phyloP scores from a whole-genome alignment of 2,797 vertebrate genomes.

The Natrix natrix region DNA sequence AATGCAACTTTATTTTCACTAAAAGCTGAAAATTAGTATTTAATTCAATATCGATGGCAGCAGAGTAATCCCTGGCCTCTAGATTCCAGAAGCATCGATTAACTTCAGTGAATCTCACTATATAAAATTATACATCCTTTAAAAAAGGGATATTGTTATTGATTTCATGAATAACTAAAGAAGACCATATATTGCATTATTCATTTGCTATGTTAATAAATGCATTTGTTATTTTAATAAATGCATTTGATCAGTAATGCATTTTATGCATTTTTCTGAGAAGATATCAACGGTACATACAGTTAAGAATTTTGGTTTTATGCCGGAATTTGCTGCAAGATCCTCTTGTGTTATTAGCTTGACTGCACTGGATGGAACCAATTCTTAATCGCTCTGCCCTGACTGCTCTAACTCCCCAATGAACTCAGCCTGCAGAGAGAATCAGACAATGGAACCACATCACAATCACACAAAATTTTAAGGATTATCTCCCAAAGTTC shows the following conservation, averaged over 20 bases:
- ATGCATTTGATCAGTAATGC: background rate
- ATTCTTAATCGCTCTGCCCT: background rate
- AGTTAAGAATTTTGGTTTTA: background rate
- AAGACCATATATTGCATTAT: background rate
- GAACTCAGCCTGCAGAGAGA: background rate
- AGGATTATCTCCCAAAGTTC: background rate
- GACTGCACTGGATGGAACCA: background rate
- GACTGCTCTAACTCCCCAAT: background rate
- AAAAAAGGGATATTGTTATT: background rate
- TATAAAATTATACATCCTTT: background rate
- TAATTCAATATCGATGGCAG: background rate
- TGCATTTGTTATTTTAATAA: background rate
- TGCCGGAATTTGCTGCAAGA: background rate
- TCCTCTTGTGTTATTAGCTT: background rate
- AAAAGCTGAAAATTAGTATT: background rate
- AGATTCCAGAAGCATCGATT: background rate
- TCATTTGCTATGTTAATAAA: no score
- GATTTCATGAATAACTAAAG: background rate
- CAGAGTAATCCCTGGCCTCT: background rate
- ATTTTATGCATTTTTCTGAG: background rate
- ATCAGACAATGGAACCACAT: background rate
- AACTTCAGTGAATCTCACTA: background rate
- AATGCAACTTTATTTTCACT: background rate
- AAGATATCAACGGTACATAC: background rate
- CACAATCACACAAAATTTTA: background rate